Conservation (phyloP, 1,140 invertebrate genomes). For the Orius insidiosus region DNA sequence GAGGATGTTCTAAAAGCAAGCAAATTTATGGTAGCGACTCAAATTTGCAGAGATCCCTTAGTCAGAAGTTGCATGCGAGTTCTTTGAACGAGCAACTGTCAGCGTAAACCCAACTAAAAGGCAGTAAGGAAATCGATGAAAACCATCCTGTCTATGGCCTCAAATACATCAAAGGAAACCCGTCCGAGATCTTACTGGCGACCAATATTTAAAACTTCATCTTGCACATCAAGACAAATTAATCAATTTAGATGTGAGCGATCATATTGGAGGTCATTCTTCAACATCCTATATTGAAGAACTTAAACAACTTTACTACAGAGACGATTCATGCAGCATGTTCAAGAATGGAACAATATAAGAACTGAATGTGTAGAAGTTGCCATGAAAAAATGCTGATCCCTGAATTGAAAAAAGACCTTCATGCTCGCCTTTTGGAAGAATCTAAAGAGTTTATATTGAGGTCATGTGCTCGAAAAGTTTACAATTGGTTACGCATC, state of each 20-base stretch:
- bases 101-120: conserved; percentile 74
- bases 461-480: conserved; percentile 59
- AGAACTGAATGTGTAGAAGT: conserved; percentile 73
- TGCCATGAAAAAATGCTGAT: conserved; percentile 77
- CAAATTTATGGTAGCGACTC: conserved; percentile 85
- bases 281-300: conserved; percentile 67
- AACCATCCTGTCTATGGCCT: conserved; percentile 70
- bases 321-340: conserved; percentile 86
- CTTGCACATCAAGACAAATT: conserved; percentile 80
- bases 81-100: conserved; percentile 76
- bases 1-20: conserved; percentile 76
- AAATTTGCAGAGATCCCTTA: conserved; percentile 79
- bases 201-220: conserved; percentile 72
- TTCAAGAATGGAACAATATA: conserved; percentile 90
- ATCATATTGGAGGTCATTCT: conserved; percentile 49
- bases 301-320: conserved; percentile 75
- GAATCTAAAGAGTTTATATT: conserved; percentile 84
- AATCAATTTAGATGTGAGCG: conserved; percentile 51
- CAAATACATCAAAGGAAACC: conserved; percentile 93
- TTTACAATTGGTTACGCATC: conserved; percentile 74
- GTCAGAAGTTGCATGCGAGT: conserved; percentile 73
- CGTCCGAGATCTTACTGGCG: conserved; percentile 70
- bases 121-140: conserved; percentile 87
- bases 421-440: conserved; percentile 56
- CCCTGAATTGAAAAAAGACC: conserved; percentile 76